Evolutionary conservation across 1,140 invertebrate species (phyloP), one percentile per base, ranked within the genome.

Genomic region (Nylanderia fulva): DNA sequence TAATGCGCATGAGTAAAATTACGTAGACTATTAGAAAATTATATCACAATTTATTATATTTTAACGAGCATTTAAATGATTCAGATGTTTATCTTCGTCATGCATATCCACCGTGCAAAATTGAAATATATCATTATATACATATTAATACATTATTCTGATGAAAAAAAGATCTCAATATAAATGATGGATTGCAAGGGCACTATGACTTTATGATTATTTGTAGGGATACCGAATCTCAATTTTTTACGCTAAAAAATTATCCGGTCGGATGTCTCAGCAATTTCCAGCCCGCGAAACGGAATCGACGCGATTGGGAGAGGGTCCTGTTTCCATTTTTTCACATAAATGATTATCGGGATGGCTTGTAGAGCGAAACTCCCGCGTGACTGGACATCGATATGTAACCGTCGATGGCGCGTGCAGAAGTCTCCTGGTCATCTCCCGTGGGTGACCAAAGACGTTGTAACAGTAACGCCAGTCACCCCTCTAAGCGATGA

Each of bases 381-480:
- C 85, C 88, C 85, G 80, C 88, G 68, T 88, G 88, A 54, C 85
- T 84, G 77, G 84, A 86, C 87, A 80, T 79, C 87, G 85, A 72
- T n/a, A n/a, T 85, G 87, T 84, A 86, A 68, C 42, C 66, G 85
- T 80, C 86, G 88, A 86, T 86, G 87, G 69, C 69, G 76, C 88
- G 88, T 87, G 76, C 45, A 42, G 24, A 64, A 85, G 60, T 68
- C 64, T 79, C 8, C 54, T 54, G 85, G 84, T 85, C 87, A 89
- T 89, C 87, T 90, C 89, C 89, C 89, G 74, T 88, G 87, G 87
- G 88, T 48, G 75, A 33, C 36, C 79, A 45, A 77, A 85, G 58
- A 83, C 29, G 86, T 85, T 90, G 82, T 79, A 88, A 76, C 71
- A 64, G 74, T 39, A 84, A 86, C 61, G 72, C 29, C 21, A 42